Conservation (phyloP, 2,113 vertebrate species). For the Perca schrenkii region DNA sequence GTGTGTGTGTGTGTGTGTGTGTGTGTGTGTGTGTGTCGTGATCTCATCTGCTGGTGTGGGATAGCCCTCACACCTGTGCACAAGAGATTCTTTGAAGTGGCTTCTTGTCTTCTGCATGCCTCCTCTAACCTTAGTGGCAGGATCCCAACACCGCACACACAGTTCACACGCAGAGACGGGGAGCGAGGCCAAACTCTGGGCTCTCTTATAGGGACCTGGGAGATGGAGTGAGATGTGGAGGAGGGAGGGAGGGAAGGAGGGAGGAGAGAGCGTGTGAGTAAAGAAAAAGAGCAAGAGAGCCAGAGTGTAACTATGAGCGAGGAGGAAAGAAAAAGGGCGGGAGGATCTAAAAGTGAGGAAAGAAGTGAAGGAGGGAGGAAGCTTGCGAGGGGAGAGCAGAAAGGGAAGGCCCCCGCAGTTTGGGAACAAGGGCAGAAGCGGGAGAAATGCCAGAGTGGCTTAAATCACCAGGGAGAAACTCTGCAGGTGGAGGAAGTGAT, state of each 20-base stretch:
- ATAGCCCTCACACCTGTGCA: slow-evolving; percentile 68
- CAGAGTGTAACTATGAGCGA: background rate
- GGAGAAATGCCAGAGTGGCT: slow-evolving; percentile 71
- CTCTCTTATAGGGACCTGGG: slow-evolving; percentile 40
- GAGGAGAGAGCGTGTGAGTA: background rate
- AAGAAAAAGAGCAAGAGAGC: background rate
- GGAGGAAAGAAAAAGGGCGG: background rate
- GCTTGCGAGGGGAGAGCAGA: slow-evolving; percentile 30
- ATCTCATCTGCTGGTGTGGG: slow-evolving; percentile 35
- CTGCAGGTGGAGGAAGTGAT: slow-evolving; percentile 71
- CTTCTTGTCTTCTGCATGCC: slow-evolving; percentile 53
- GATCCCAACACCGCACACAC: slow-evolving; percentile 36
- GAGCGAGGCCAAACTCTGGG: slow-evolving; percentile 25
- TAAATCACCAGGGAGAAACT: slow-evolving; percentile 70
- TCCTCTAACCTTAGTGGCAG: slow-evolving; percentile 39
- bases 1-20: no score
- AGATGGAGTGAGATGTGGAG: slow-evolving; percentile 22
- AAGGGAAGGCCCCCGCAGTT: slow-evolving; percentile 51
- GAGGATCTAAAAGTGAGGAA: background rate
- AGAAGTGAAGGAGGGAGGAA: slow-evolving; percentile 12
- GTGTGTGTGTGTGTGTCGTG: slow-evolving; percentile 5
- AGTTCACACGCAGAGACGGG: slow-evolving; percentile 51
- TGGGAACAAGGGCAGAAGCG: slow-evolving; percentile 60
- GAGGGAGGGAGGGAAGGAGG: background rate
- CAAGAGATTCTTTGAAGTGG: slow-evolving; percentile 70